Percentiles rank a stretch among this genome's conserved stretches.
Evolutionary conservation across 2,888 invertebrate species (phyloP).

Genomic region (Hirtodrosophila cameraria): DNA sequence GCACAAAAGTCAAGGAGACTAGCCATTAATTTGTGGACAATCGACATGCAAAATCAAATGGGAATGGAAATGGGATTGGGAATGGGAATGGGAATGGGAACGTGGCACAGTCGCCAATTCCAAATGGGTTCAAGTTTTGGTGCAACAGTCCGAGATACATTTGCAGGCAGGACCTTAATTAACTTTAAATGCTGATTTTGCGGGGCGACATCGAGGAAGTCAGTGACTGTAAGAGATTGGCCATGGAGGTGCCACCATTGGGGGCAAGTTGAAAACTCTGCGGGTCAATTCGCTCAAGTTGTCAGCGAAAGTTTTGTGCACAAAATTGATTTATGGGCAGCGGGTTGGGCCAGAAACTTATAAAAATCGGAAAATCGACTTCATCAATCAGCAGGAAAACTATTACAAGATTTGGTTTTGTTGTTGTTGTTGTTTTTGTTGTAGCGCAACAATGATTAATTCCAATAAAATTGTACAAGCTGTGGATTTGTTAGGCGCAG

Average conservation of each 20-base stretch:
- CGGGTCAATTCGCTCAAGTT: constrained; percentile 61
- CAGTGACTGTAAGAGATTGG: too few species aligned
- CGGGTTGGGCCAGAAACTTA: constrained; percentile 23
- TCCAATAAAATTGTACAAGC: constrained; percentile 79
- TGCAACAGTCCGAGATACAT: constrained; percentile 29
- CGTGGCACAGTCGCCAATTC: background rate
- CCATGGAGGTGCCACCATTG: constrained; percentile 23
- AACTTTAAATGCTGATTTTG: constrained; percentile 59
- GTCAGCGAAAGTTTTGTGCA: constrained; percentile 58
- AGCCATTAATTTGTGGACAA: constrained; percentile 63
- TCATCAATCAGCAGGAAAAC: constrained; percentile 71
- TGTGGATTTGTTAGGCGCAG: constrained; percentile 56
- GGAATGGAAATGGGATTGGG: constrained; percentile 9
- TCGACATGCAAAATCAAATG: constrained; percentile 68
- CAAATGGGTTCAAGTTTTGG: background rate
- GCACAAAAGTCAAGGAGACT: constrained; percentile 43
- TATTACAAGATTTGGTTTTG: constrained; percentile 48
- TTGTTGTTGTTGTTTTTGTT: constrained; percentile 3
- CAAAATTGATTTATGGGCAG: constrained; percentile 50
- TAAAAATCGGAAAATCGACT: constrained; percentile 50
- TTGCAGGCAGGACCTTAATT: constrained; percentile 62
- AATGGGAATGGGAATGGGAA: background rate
- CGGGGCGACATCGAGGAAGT: constrained; percentile 1
- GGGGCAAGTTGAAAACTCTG: constrained; percentile 11
- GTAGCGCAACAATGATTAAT: constrained; percentile 78